Evolutionary conservation across 2,113 vertebrate genomes (phyloP).

Genomic region (Rhinolophus sinicus): DNA sequence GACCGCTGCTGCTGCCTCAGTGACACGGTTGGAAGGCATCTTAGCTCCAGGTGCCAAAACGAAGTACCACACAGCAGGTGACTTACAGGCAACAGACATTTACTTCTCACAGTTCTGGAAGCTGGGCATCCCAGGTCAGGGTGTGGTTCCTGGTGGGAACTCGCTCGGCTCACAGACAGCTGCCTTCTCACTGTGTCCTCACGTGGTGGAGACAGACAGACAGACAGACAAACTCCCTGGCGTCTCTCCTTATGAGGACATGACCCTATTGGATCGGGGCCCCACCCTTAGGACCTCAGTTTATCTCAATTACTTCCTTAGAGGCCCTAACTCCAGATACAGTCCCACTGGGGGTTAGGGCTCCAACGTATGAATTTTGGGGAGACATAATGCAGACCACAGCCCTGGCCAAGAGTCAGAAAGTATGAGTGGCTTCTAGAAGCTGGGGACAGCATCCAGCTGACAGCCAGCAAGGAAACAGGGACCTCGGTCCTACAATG

Average conservation of each 20-base stretch:
- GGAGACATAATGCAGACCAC: background rate
- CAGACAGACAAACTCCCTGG: background rate
- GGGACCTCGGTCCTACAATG: background rate
- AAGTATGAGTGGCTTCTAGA: background rate
- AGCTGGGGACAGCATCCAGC: background rate
- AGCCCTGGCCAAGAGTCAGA: background rate
- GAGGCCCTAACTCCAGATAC: background rate
- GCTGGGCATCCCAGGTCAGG: background rate
- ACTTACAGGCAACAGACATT: background rate
- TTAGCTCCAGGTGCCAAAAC: background rate
- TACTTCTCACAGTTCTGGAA: background rate
- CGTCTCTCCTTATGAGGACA: background rate
- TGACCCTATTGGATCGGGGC: background rate
- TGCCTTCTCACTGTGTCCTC: background rate
- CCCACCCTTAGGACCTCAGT: background rate
- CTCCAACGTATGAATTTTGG: background rate
- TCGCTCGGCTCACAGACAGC: background rate
- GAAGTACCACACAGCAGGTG: background rate
- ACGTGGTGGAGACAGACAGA: background rate
- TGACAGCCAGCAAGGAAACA: background rate
- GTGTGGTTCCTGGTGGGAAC: background rate
- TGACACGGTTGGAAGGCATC: background rate
- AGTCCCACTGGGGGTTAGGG: background rate
- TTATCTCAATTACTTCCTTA: background rate
- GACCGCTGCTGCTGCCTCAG: background rate